Conservation (phyloP, 2,113 vertebrate genomes). For the Vulpes vulpes region DNA sequence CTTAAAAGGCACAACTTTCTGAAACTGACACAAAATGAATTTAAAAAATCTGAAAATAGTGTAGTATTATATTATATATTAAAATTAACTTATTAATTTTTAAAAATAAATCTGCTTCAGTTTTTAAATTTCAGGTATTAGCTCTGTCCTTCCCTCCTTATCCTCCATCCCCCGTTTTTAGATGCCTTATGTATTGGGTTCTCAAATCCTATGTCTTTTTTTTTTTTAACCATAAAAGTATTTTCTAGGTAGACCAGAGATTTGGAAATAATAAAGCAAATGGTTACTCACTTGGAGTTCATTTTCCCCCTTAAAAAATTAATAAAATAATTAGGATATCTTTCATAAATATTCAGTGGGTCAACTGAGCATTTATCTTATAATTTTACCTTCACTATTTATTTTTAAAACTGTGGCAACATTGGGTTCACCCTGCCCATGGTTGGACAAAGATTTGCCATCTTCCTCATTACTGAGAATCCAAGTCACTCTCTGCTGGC, state of each 20-base stretch:
- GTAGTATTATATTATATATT: neutral
- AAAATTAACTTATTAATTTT: neutral
- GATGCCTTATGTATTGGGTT: conserved; percentile 32
- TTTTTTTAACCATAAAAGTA: conserved; percentile 35
- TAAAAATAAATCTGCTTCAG: neutral
- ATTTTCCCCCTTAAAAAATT: neutral
- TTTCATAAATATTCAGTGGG: conserved; percentile 47
- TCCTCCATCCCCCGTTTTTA: neutral
- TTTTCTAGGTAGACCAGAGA: conserved; percentile 45
- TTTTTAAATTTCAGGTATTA: conserved; percentile 3
- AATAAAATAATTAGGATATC: neutral
- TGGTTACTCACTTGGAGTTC: neutral
- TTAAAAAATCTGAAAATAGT: neutral
- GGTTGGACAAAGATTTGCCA: neutral
- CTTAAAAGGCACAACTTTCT: neutral
- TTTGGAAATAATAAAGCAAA: conserved; percentile 27
- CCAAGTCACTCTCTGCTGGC: neutral
- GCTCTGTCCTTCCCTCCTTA: neutral
- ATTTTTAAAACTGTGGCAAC: neutral
- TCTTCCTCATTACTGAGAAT: neutral
- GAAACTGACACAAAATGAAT: neutral
- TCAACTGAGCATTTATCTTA: neutral
- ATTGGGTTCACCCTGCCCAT: neutral
- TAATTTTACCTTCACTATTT: conserved; percentile 10
- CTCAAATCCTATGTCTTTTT: neutral